Evolutionary conservation across 2,888 invertebrate species (phyloP), one percentile per base, ranked within the genome.

Genomic region (Craniophora ligustri): DNA sequence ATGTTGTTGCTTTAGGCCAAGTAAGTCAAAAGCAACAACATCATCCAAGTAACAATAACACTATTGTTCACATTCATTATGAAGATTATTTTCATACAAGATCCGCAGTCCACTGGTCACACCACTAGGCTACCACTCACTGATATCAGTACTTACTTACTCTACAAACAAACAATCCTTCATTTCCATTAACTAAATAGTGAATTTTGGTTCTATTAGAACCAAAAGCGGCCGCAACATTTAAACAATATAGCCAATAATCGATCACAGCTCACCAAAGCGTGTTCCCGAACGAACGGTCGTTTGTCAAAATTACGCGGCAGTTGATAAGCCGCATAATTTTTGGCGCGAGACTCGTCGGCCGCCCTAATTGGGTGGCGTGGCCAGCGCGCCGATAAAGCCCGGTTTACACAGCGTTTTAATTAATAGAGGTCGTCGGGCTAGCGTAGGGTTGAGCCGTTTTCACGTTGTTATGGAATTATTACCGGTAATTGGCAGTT

Each of bases 371-470:
- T 91, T 90, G 89, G 89, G 83, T 88, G 87, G 87, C 84, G 84
- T 81, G 82, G 82, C 81, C 80, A 82, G 77, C 77, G 74, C 79
- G 71, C 84, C 86, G 88, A 91, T 91, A 92, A 91, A 89, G 89
- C 89, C 89, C 83, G 88, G 91, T 92, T 92, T 93, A 92, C 92
- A 91, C 89, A 88, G 85, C 82, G 87, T 84, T 91, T 91, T 92
- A 92, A 93, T 93, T 92, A 92, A 92, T 92, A 90, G 91, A 89
- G 89, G 86, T 89, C 89, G 89, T 75, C 83, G 78, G 78, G 78
- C 77, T 77, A 67, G 18, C 35, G 40, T 68, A 88, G 86, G 86
- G 87, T 65, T 84, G 84, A 4, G 5, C 31, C 11, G 5, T 19
- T 35, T 45, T 26, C 18, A 23, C 10, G 36, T 14, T 18, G 13